These are phyloP conservation scores for Lamellibrachia columna DNA, from an alignment of 2,888 invertebrate species.

Conservation along the genomic window DNA sequence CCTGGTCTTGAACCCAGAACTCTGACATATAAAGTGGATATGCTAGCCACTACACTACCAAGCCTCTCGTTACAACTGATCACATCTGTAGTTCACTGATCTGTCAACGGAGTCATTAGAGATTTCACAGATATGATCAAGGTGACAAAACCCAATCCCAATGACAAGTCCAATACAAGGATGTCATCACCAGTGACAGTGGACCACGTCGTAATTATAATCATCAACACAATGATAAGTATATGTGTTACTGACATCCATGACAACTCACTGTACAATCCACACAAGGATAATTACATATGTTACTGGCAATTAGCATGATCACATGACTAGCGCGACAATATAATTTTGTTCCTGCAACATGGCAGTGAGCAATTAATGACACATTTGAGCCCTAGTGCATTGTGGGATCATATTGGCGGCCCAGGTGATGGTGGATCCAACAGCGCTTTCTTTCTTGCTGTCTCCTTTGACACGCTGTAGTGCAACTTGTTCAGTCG, in stretches of 20 bases:
- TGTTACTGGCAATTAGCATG: background rate
- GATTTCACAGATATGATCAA: background rate
- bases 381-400: background rate
- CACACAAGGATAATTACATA: background rate
- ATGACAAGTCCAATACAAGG: background rate
- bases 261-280: background rate
- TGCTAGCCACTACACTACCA: background rate
- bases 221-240: background rate
- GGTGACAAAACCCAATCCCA: background rate
- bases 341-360: background rate
- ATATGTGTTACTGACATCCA: background rate
- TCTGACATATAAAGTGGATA: too few species aligned
- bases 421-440: slow-evolving; percentile 51
- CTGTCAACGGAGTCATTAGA: background rate
- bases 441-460: slow-evolving; percentile 53
- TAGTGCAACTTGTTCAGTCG: slow-evolving; percentile 84
- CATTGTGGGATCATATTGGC: slow-evolving; percentile 31
- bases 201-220: too few species aligned
- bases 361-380: background rate
- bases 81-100: background rate
- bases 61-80: background rate
- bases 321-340: background rate
- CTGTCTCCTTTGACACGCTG: slow-evolving; percentile 82
- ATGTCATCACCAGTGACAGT: background rate
- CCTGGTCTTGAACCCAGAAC: too few species aligned